phyloP scores from a whole-genome alignment of 2,113 vertebrate genomes.

The Eonycteris spelaea region DNA sequence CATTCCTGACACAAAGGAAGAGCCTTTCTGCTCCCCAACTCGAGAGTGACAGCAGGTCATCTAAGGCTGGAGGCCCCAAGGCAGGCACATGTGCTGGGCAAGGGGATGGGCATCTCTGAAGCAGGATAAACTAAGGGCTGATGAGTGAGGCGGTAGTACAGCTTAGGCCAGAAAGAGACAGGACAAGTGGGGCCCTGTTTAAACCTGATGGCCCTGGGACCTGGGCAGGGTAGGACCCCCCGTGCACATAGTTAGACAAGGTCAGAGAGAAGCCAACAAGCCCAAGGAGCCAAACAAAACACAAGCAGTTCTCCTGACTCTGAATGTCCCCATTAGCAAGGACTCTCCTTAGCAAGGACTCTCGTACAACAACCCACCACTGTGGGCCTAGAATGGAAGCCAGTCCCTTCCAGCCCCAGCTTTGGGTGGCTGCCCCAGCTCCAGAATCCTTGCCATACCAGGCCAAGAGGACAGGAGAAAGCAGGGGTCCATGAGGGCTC shows the following conservation, averaged over 20 bases:
- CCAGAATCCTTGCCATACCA: neutral
- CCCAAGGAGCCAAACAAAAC: neutral
- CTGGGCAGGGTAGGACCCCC: neutral
- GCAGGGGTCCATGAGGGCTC: neutral
- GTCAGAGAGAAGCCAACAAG: neutral
- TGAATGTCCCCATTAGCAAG: neutral
- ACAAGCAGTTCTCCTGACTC: neutral
- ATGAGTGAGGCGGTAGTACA: neutral
- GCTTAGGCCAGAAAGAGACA: neutral
- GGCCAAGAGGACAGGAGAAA: neutral
- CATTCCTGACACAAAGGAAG: slow-evolving; percentile 18
- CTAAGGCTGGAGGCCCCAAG: slow-evolving; percentile 11
- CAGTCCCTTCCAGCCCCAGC: neutral
- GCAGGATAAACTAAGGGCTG: neutral
- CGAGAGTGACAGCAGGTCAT: slow-evolving; percentile 25
- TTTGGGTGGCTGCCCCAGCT: neutral
- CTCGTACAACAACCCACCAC: neutral
- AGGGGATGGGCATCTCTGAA: neutral
- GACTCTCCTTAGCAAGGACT: neutral
- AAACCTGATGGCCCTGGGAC: neutral
- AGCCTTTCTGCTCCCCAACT: slow-evolving; percentile 27
- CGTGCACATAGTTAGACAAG: neutral
- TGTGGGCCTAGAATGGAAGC: neutral
- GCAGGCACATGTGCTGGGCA: neutral
- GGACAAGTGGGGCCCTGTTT: neutral